Base-by-base conservation (phyloP, 2,113 vertebrate species). In the Silurus glanis region DNA sequence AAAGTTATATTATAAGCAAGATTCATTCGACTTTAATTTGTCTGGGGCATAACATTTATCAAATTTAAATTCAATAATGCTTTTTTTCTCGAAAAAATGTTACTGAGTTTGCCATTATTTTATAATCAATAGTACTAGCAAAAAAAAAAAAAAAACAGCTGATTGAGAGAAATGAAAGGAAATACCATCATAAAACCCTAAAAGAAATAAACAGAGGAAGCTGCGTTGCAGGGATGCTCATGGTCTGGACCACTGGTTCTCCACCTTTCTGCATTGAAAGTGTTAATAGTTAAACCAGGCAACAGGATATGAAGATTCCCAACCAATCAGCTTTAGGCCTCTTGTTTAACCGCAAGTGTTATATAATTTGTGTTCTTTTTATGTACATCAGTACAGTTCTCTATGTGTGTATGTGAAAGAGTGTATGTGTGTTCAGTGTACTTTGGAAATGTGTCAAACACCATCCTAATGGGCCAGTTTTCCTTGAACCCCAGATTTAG, bases 261-360 rank as follows among this genome's bases (percentile, higher is more conserved):
- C 45, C 82, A 75, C 82, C 21, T 61, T 55, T 53, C 61, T 37
- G 17, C 51, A 84, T 69, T 58, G 69, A 58, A 56, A n/a, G 82
- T 82, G 84, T 37, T 88, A 86, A 88, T 88, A 80, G 82, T 16
- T 83, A 86, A 88, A 82, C 80, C 84, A 86, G 87, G 72, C 47
- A 47, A 67, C 82, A 84, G 88, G 82, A 89, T 81, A 81, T 66
- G 59, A 85, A 58, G 61, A 67, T 72, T 17, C 58, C 3, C 13
- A 66, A 66, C 83, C 76, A 74, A 58, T 83, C 55, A 51, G 51
- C 25, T 58, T 67, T 16, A 49, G 62, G 28, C 84, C 62, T 47
- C 84, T 56, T 21, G 64, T 53, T 58, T 69, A 67, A 69, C 71
- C 64, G 3, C 75, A 80, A 72, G 21, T 66, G 49, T 80, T 45